These are phyloP conservation scores for Caenorhabditis angaria DNA, from an alignment of 2,888 invertebrate species.

Conservation along the genomic window DNA sequence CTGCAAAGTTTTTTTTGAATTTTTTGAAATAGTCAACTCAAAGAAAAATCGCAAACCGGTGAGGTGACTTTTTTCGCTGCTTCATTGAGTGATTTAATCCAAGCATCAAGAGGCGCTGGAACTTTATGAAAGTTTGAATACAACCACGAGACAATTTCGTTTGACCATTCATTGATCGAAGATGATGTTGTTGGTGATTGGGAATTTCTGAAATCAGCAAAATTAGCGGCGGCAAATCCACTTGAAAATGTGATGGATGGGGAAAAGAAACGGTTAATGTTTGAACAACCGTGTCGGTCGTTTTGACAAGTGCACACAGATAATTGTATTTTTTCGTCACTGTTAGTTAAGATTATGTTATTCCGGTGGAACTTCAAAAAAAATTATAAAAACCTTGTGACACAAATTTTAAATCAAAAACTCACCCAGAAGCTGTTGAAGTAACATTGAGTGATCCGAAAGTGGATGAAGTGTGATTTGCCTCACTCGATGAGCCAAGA, in stretches of 20 bases:
- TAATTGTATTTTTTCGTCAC: neutral
- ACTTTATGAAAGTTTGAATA: slow-evolving; percentile 61
- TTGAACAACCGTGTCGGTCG: neutral
- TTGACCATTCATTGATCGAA: slow-evolving; percentile 60
- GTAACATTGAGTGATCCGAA: slow-evolving; percentile 23
- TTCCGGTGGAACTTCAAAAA: too few species aligned
- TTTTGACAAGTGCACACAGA: slow-evolving; percentile 2
- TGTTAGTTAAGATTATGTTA: neutral
- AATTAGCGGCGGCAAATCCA: neutral
- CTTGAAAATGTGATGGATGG: slow-evolving; percentile 1
- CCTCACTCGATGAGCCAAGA: slow-evolving; percentile 46
- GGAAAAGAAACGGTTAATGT: neutral
- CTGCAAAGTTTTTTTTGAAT: slow-evolving; percentile 54
- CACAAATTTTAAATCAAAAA: too few species aligned
- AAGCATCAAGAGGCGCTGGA: slow-evolving; percentile 71
- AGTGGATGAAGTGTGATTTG: slow-evolving; percentile 28
- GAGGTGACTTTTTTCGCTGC: slow-evolving; percentile 72
- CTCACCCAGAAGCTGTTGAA: slow-evolving; percentile 2
- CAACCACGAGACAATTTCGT: slow-evolving; percentile 64
- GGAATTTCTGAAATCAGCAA: neutral
- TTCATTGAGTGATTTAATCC: slow-evolving; percentile 74
- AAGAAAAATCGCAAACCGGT: slow-evolving; percentile 64
- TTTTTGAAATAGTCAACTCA: neutral
- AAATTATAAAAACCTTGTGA: too few species aligned
- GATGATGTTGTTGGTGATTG: neutral